Evolutionary conservation across 2,888 invertebrate species (phyloP), one percentile per base, ranked within the genome.

Genomic region (Heteromurus nitidus): DNA sequence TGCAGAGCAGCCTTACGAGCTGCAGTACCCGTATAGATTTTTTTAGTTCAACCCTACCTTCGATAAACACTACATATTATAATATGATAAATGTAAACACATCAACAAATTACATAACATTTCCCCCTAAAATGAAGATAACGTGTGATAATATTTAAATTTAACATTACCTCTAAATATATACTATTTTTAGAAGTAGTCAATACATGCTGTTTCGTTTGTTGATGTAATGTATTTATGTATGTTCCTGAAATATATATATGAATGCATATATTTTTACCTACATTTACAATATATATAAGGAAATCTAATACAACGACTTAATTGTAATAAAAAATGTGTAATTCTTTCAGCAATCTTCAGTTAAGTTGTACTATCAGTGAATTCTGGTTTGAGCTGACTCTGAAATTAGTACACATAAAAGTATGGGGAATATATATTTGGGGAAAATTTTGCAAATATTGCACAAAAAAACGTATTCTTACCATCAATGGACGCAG

Each of bases 281-380:
- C 7, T 42, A 13, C 42, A 42, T 7, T 42, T 67, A 24, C 50
- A 9, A 47, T 22, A 50, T 60, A 42, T 47, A 50, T n/a, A n/a
- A n/a, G n/a, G n/a, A n/a, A n/a, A n/a, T n/a, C n/a, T n/a, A 20
- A 79, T 42, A 53, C 53, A 42, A 77, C 58, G 62, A 16, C 73
- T 60, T 80, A 67, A 55, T 67, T 67, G 55, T 73, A 73, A 73
- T 73, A 67, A 60, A 75, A 65, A 80, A 80, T 65, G 73, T 72
- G 79, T 67, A 73, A 80, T 80, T 73, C 72, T 80, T 80, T 80
- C 80, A 80, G 80, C 80, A 84, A 84, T 85, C 85, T 85, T 85
- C 83, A 85, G 85, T 85, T 83, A 80, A 82, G 77, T 85, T 85
- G 85, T 84, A 85, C 85, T 85, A 83, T 84, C 55, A 65, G 82